These are phyloP conservation scores for Geothlypis trichas DNA, from an alignment of 2,113 vertebrate species.

Conservation along the genomic window DNA sequence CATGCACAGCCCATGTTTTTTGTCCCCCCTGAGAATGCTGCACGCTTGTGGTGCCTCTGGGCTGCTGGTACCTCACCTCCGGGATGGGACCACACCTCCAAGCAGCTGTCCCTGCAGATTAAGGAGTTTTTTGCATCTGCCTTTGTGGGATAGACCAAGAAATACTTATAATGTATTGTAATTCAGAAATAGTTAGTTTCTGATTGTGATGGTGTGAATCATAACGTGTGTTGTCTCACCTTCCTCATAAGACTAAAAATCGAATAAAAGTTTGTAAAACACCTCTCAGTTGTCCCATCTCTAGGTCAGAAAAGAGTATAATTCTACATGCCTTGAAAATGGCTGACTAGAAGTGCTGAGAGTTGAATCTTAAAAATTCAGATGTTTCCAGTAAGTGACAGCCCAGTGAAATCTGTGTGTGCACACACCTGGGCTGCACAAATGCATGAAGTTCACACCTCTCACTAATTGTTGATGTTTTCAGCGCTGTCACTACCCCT, in stretches of 20 bases:
- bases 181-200: not conserved
- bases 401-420: not conserved
- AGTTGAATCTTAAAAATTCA: not conserved
- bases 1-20: accelerated
- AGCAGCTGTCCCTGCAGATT: not conserved
- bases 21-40: not conserved
- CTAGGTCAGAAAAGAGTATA: not conserved
- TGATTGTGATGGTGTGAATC: not conserved
- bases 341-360: not conserved
- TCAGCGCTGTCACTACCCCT: not conserved
- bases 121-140: not conserved
- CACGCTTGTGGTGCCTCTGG: not conserved
- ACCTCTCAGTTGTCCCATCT: not conserved
- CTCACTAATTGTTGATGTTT: accelerated
- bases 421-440: not conserved
- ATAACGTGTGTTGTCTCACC: not conserved
- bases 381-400: not conserved
- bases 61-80: not conserved
- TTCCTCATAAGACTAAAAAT: not conserved
- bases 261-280: not conserved
- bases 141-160: not conserved
- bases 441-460: not conserved
- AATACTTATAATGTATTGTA: not conserved
- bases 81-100: not conserved
- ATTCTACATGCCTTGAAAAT: not conserved